Evolutionary conservation across 2,888 invertebrate species (phyloP), one percentile per base, ranked within the genome.

Genomic region (Drosophila trichaetosa): DNA sequence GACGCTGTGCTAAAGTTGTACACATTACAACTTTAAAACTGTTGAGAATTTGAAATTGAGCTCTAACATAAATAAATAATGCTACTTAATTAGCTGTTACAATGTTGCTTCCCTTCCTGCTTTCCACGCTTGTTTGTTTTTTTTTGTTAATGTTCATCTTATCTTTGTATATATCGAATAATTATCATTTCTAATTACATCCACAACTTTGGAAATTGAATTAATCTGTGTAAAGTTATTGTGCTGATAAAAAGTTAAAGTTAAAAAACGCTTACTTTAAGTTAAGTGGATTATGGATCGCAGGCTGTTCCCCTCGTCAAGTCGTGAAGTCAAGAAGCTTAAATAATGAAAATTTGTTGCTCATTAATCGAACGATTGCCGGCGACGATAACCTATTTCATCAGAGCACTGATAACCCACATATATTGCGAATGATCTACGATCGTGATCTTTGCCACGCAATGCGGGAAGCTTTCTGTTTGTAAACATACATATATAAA

Each of bases 341-440:
- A 46, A 46, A 24, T 13, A n/a, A 18, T 33, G 36, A 36, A 77
- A 79, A 69, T 87, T 87, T 69, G 87, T 68, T 60, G 69, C 76
- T 67, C 74, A 73, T 87, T 76, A 87, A 87, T 79, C 77, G 85
- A 74, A 76, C 81, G 83, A 87, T 86, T 59, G 75, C 66, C 83
- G 73, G 24, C 58, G 57, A n/a, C 49, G 87, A 85, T 86, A 85
- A 85, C 85, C 85, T 83, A 85, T 87, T 87, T 83, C 68, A 83
- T 69, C 73, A 58, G 71, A 46, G 60, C 18, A 21, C 24, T n/a
- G 85, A 86, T 86, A 86, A 83, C 85, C 88, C 67, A 58, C 51
- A 66, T 67, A 75, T 64, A 69, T 61, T 59, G 65, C 69, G 73
- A 46, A 52, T 86, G 88, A 86, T 83, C 85, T 78, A 63, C 79